phyloP scores from a whole-genome alignment of 2,888 invertebrate species.

The Drosophila ustulata region DNA sequence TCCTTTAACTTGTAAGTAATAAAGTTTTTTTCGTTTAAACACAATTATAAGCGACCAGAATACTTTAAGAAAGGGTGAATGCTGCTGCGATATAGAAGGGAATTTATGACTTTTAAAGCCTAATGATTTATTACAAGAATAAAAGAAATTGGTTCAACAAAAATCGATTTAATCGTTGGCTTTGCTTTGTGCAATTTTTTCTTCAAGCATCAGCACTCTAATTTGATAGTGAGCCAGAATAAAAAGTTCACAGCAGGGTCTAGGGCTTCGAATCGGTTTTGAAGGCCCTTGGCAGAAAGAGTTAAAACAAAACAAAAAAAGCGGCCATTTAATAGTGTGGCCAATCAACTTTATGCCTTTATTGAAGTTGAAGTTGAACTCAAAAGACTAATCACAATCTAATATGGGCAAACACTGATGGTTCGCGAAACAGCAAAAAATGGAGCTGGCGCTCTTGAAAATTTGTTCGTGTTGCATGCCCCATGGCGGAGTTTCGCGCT shows the following conservation, averaged over 20 bases:
- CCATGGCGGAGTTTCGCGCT: conserved; percentile 14
- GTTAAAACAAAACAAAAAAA: conserved; percentile 8
- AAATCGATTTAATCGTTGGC: neutral
- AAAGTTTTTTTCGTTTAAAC: neutral
- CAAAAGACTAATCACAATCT: conserved; percentile 40
- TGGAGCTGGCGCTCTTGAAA: conserved; percentile 17
- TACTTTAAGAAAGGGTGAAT: neutral
- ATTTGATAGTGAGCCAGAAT: neutral
- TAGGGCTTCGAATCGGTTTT: neutral
- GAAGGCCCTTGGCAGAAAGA: neutral
- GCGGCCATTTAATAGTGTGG: conserved; percentile 19
- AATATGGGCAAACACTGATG: conserved; percentile 28
- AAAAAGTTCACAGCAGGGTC: neutral
- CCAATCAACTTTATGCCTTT: conserved; percentile 48
- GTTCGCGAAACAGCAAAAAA: conserved; percentile 21
- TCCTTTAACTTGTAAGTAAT: neutral
- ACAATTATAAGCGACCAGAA: neutral
- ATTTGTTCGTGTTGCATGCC: conserved; percentile 28
- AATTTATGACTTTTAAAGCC: neutral
- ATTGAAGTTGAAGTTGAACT: conserved; percentile 15
- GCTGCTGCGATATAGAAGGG: too few species aligned
- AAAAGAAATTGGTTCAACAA: neutral
- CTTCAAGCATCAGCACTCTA: neutral
- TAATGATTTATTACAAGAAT: neutral
- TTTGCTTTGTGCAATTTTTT: neutral